Conservation (phyloP, 2,113 vertebrate species). For the Semnornis frantzii region DNA sequence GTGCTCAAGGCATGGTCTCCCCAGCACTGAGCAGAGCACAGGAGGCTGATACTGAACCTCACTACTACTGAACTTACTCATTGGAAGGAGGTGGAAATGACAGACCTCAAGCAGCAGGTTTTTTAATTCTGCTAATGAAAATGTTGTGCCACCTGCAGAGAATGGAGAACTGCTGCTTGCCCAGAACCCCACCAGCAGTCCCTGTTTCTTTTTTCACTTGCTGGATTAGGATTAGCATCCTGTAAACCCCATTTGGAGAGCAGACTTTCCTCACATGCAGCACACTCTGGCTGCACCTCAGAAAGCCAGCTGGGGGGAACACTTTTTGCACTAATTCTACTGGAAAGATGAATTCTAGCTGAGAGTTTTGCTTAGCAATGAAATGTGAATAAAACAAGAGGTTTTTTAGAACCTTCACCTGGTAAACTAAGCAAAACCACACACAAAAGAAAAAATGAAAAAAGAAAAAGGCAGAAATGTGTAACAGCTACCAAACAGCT, state of each 20-base stretch:
- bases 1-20: no score
- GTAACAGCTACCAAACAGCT: not conserved
- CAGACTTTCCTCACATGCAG: not conserved
- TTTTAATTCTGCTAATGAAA: not conserved
- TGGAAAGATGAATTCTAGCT: not conserved
- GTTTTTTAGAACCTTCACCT: not conserved
- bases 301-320: not conserved
- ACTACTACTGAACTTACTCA: not conserved
- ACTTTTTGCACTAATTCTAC: not conserved
- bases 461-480: not conserved
- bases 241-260: not conserved
- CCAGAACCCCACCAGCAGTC: fast-evolving
- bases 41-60: not conserved
- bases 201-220: not conserved
- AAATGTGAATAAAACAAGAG: not conserved
- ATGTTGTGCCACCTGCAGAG: not conserved
- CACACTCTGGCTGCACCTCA: not conserved
- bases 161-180: not conserved
- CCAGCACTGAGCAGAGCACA: no score
- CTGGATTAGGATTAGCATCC: not conserved
- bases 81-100: not conserved
- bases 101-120: not conserved
- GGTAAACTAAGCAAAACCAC: not conserved
- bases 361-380: not conserved
- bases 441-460: not conserved